Percentiles rank a stretch among this genome's conserved stretches.
These are phyloP conservation scores for Venustaconcha ellipsiformis DNA, from an alignment of 1,140 invertebrate genomes.

Conservation along the genomic window DNA sequence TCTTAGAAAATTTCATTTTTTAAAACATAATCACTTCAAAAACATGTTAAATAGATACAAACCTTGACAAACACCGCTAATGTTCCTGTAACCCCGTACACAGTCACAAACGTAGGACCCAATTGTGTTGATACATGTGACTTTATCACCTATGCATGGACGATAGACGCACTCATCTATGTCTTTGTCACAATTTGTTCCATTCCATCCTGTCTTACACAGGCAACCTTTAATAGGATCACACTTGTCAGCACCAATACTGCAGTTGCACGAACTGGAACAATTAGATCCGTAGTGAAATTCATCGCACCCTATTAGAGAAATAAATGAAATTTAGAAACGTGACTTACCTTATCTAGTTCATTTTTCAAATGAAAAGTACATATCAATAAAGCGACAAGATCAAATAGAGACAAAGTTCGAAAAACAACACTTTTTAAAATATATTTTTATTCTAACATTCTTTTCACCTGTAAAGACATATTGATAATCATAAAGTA, in stretches of 20 bases:
- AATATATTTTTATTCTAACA: too few species aligned
- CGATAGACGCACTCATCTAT: conserved; percentile 40
- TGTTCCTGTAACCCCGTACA: conserved; percentile 20
- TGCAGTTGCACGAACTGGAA: conserved; percentile 38
- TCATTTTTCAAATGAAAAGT: not conserved
- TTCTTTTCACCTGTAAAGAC: too few species aligned
- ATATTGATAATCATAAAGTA: too few species aligned
- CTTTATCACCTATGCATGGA: conserved; percentile 9
- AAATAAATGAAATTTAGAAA: not conserved
- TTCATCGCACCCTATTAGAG: conserved; percentile 34
- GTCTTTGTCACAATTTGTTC: conserved; percentile 42
- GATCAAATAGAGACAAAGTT: not conserved
- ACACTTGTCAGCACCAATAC: conserved; percentile 28
- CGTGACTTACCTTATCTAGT: not conserved
- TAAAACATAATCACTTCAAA: not conserved
- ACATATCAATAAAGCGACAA: not conserved
- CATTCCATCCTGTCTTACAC: conserved; percentile 46
- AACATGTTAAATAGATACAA: not conserved
- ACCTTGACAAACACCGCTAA: conserved; percentile 24
- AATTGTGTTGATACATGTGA: conserved; percentile 30
- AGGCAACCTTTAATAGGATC: conserved; percentile 41
- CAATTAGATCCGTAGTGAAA: conserved; percentile 41
- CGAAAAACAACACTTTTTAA: too few species aligned
- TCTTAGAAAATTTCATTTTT: not conserved
- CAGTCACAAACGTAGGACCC: conserved; percentile 38